Evolutionary conservation across 2,888 invertebrate genomes (phyloP).

Genomic region (Diadegma fenestrale): DNA sequence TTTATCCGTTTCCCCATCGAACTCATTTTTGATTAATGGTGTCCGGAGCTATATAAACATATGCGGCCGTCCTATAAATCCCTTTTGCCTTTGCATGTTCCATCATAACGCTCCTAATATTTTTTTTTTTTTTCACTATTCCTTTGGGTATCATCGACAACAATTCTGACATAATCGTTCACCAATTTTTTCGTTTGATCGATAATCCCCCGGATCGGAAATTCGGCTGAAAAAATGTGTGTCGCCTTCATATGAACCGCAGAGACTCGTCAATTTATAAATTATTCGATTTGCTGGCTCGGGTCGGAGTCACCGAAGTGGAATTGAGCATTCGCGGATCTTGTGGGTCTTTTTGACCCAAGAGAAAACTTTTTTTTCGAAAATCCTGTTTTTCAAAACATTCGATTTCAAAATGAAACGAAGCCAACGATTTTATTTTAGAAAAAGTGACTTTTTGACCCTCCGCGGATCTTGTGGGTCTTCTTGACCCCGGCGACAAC

Average conservation of each 20-base stretch:
- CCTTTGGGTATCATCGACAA: conserved; percentile 46
- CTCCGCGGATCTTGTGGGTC: too few relatives aligned
- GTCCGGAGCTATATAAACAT: conserved; percentile 47
- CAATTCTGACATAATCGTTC: conserved; percentile 41
- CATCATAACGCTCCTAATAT: conserved; percentile 15
- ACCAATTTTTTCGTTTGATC: conserved; percentile 44
- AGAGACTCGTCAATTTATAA: conserved; percentile 15
- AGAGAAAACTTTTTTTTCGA: too few relatives aligned
- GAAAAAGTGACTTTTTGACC: too few relatives aligned
- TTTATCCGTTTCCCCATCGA: conserved; percentile 7
- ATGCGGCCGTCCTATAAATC: conserved; percentile 56
- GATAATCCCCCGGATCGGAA: conserved; percentile 12
- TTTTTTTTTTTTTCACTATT: conserved; percentile 28
- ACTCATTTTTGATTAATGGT: conserved; percentile 62
- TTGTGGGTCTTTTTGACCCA: too few relatives aligned
- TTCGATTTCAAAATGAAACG: too few relatives aligned
- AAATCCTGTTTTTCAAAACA: too few relatives aligned
- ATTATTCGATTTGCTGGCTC: neutral
- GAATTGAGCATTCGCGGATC: too few relatives aligned
- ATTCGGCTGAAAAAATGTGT: conserved; percentile 14
- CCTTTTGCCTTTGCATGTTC: conserved; percentile 12
- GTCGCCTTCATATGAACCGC: neutral
- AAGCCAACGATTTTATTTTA: too few relatives aligned
- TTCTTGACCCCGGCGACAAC: too few relatives aligned
- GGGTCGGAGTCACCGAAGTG: too few relatives aligned